phyloP scores from a whole-genome alignment of 1,140 invertebrate genomes.

The Telenomus remus region DNA sequence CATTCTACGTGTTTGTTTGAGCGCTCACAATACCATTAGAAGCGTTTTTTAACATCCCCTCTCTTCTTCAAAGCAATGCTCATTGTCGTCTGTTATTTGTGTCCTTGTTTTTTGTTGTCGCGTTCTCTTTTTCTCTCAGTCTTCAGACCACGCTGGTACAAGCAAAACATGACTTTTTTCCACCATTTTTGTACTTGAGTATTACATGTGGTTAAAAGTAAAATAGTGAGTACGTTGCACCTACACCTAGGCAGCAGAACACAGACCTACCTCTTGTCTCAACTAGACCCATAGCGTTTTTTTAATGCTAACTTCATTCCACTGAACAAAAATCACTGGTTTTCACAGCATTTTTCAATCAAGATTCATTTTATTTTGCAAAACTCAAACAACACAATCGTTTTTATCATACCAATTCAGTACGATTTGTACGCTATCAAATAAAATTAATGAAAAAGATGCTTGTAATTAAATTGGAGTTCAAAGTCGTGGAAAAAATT shows the following conservation, averaged over 20 bases:
- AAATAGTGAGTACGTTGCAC: conserved; percentile 52
- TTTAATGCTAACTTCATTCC: conserved; percentile 56
- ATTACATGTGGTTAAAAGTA: conserved; percentile 49
- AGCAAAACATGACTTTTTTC: conserved; percentile 53
- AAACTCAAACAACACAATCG: too few species aligned
- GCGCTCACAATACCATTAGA: conserved; percentile 64
- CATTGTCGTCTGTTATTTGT: conserved; percentile 47
- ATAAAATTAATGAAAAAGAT: too few species aligned
- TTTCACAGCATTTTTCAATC: conserved; percentile 24
- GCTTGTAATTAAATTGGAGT: too few species aligned
- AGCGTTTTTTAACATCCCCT: conserved; percentile 57
- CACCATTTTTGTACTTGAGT: conserved; percentile 54
- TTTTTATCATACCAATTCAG: too few species aligned
- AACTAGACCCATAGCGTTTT: conserved; percentile 56
- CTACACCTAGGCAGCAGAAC: conserved; percentile 29
- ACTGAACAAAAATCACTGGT: conserved; percentile 47
- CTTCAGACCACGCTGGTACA: conserved; percentile 48
- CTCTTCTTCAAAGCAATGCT: conserved; percentile 34
- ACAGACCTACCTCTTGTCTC: conserved; percentile 41
- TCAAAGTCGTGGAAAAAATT: conserved; percentile 5
- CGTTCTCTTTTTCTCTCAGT: conserved; percentile 31
- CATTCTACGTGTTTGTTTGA: conserved; percentile 66
- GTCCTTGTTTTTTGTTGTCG: conserved; percentile 14
- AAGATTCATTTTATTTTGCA: not conserved
- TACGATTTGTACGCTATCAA: too few species aligned